These are phyloP conservation scores for Akabosia matsudoensis DNA, from an alignment of 1,140 invertebrate species.

Conservation along the genomic window DNA sequence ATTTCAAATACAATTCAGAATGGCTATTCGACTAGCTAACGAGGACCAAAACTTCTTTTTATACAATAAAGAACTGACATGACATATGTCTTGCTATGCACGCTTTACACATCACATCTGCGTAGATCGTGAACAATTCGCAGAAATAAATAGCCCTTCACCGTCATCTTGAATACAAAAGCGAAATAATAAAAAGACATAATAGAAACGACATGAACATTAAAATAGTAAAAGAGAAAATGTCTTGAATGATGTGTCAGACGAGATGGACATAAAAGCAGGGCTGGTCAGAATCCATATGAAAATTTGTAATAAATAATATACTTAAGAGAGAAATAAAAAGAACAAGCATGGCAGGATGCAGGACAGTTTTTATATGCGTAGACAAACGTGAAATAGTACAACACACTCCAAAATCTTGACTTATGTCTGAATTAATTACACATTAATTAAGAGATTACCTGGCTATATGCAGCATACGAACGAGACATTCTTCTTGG, in stretches of 20 bases:
- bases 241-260: constrained; percentile 18
- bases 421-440: constrained; percentile 46
- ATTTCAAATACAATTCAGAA: constrained; percentile 13
- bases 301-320: not conserved
- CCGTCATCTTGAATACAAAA: not conserved
- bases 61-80: not conserved
- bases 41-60: too few relatives aligned
- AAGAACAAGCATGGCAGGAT: not conserved
- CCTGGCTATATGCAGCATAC: constrained; percentile 27
- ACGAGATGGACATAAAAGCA: not conserved
- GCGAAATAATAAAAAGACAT: not conserved
- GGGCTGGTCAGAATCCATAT: too few relatives aligned
- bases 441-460: constrained; percentile 47
- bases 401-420: constrained; percentile 26
- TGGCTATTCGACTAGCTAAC: constrained; percentile 4
- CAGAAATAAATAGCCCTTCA: not conserved
- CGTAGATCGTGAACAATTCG: too few relatives aligned
- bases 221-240: too few relatives aligned
- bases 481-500: too few relatives aligned
- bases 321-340: not conserved
- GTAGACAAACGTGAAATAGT: not conserved
- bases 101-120: not conserved
- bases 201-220: not conserved
- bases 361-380: too few relatives aligned
- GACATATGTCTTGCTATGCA: constrained; percentile 5